These are phyloP conservation scores for Psilopsiagon aymara DNA, from an alignment of 2,113 vertebrate species.

Conservation along the genomic window DNA sequence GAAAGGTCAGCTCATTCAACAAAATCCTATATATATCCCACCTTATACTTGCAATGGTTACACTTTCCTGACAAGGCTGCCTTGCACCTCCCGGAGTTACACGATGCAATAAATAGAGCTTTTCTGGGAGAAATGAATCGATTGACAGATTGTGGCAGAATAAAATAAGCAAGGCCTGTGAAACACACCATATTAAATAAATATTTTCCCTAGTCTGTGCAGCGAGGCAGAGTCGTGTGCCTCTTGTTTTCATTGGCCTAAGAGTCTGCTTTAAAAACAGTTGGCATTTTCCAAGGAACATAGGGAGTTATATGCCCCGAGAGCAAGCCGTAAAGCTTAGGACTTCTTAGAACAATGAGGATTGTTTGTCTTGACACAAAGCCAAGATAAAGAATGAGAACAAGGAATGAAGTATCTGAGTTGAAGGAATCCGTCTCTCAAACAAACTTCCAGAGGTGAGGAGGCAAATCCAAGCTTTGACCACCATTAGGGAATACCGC, in stretches of 20 bases:
- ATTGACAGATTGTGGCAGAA: not conserved
- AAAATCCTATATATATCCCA: not conserved
- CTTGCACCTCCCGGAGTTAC: not conserved
- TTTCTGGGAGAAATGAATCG: not conserved
- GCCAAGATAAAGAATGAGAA: not conserved
- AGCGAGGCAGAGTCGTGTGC: not conserved
- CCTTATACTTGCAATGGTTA: not conserved
- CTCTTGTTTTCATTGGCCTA: constrained; percentile 21
- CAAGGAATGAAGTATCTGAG: not conserved
- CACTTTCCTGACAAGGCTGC: not conserved
- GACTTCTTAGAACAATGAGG: constrained; percentile 5
- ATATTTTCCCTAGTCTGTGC: constrained; percentile 14
- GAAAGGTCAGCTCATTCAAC: not conserved
- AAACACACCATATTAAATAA: constrained; percentile 3
- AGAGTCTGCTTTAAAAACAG: not conserved
- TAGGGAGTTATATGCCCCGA: not conserved
- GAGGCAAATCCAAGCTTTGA: not conserved
- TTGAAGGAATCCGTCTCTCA: not conserved
- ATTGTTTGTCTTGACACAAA: not conserved
- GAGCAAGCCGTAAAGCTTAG: not conserved
- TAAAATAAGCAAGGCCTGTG: constrained; percentile 27
- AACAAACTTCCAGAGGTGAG: not conserved
- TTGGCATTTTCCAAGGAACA: not conserved
- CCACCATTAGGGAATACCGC: not conserved
- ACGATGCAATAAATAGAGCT: not conserved